Evolutionary conservation across 2,113 vertebrate genomes (phyloP).

Genomic region (Psilopsiagon aymara): DNA sequence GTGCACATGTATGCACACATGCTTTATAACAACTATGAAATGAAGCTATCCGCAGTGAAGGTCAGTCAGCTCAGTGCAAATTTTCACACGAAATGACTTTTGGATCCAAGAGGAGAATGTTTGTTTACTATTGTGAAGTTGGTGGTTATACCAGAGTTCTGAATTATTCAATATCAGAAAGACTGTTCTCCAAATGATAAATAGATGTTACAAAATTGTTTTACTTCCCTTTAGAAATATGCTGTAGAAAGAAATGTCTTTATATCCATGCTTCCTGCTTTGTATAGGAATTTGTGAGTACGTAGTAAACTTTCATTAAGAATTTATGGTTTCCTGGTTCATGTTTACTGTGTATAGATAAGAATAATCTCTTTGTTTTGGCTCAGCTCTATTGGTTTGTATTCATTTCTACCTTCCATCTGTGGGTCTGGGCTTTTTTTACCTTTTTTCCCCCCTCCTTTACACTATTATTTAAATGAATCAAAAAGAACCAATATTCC

Average conservation of each 20-base stretch:
- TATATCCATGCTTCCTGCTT: slow-evolving; percentile 34
- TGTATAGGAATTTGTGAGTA: slow-evolving; percentile 22
- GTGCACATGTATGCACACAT: rapidly evolving
- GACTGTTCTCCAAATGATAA: background rate
- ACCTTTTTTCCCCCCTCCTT: background rate
- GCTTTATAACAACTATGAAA: background rate
- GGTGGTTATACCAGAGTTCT: background rate
- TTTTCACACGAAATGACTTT: background rate
- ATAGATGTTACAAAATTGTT: background rate
- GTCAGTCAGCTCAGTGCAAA: background rate
- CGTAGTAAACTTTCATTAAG: slow-evolving; percentile 50
- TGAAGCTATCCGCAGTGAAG: background rate
- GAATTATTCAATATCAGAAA: background rate
- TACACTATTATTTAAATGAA: background rate
- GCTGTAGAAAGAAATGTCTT: background rate
- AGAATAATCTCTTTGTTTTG: slow-evolving; percentile 53
- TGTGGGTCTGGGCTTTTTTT: background rate
- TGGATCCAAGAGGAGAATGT: background rate
- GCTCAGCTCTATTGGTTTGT: background rate
- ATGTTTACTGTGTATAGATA: slow-evolving; percentile 12
- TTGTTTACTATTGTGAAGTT: background rate
- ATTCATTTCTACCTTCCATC: background rate
- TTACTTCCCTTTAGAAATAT: background rate
- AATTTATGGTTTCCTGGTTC: slow-evolving; percentile 44
- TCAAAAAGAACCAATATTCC: background rate